These are phyloP conservation scores for Rhinoraja longicauda DNA, from an alignment of 2,797 vertebrate species.

Conservation along the genomic window DNA sequence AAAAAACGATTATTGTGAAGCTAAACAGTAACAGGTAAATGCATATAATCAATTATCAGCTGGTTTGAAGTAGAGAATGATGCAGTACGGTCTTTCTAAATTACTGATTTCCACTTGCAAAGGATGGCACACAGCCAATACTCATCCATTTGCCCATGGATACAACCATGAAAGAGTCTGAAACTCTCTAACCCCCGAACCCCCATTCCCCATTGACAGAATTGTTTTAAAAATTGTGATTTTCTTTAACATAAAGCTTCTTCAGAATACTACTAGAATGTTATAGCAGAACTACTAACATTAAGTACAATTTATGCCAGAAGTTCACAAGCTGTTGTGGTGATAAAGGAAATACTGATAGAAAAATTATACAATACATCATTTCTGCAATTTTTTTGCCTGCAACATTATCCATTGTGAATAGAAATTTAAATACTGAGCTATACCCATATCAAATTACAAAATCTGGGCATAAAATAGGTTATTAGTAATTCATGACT, in stretches of 20 bases:
- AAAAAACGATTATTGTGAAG: neutral
- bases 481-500: neutral
- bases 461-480: neutral
- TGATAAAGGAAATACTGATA: neutral
- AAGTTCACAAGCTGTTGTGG: neutral
- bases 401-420: neutral
- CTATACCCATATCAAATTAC: neutral
- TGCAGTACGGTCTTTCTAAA: too few species aligned
- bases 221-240: too few species aligned
- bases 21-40: neutral
- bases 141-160: neutral
- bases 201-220: too few species aligned
- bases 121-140: neutral
- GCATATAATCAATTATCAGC: neutral
- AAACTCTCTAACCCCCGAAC: neutral
- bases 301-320: neutral
- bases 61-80: neutral
- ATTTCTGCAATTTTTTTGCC: neutral
- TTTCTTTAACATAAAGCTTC: too few species aligned
- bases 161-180: neutral
- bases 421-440: neutral
- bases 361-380: neutral
- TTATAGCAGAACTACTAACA: neutral
- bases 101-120: neutral
- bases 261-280: too few species aligned